A percentile compares a stretch with the other conserved stretches of the same genome.
Evolutionary conservation across 2,888 invertebrate species (phyloP).

Genomic region (Troilus luridus): DNA sequence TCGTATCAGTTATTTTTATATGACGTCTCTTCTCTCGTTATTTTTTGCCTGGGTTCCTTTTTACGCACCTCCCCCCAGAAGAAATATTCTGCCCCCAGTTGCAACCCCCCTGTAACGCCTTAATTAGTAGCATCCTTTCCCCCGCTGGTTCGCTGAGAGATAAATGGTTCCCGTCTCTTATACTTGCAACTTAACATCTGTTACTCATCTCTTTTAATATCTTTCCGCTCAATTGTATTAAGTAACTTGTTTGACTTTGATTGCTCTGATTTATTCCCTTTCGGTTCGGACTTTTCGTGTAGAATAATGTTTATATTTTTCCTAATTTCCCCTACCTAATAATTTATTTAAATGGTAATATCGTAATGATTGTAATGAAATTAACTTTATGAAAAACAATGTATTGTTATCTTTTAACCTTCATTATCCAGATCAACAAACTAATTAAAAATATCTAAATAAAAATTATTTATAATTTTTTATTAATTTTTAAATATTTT

Average conservation of each 20-base stretch:
- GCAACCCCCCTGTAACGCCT: background rate
- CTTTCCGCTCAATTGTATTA: conserved; percentile 42
- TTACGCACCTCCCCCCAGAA: background rate
- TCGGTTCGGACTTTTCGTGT: too few relatives aligned
- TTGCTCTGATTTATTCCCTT: conserved; percentile 16
- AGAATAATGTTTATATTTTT: too few relatives aligned
- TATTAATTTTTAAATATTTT: too few relatives aligned
- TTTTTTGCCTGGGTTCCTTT: background rate
- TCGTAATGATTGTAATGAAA: too few relatives aligned
- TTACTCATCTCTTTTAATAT: conserved; percentile 20
- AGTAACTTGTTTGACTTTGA: conserved; percentile 5
- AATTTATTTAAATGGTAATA: too few relatives aligned
- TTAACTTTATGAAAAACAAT: too few relatives aligned
- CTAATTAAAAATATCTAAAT: too few relatives aligned
- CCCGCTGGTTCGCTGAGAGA: background rate
- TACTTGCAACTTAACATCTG: conserved; percentile 46
- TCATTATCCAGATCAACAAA: too few relatives aligned
- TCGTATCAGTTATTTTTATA: background rate
- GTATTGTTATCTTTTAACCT: too few relatives aligned
- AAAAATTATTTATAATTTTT: too few relatives aligned
- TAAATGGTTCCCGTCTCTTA: conserved; percentile 44
- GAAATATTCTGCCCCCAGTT: background rate
- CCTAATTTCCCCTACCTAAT: too few relatives aligned
- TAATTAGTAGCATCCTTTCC: conserved; percentile 32
- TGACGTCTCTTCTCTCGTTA: background rate